Percentiles rank a stretch among this genome's conserved stretches.
These are phyloP conservation scores for Allophyes oxyacanthae DNA, from an alignment of 2,888 invertebrate species.

Conservation along the genomic window DNA sequence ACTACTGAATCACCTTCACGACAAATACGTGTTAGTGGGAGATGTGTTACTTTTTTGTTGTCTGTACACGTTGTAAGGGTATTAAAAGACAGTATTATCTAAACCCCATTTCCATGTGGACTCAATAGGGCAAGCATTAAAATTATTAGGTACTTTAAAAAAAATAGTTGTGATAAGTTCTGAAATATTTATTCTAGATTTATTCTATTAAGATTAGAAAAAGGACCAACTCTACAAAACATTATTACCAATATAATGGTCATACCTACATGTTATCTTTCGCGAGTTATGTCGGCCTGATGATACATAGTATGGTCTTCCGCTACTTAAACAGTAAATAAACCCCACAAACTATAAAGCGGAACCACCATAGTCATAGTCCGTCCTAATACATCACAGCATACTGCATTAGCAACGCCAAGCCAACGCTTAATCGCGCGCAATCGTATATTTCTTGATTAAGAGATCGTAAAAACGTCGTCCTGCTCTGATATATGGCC, in stretches of 20 bases:
- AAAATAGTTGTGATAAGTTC: no score
- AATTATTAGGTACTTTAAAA: no score
- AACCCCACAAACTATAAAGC: slow-evolving; percentile 16
- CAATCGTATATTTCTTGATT: slow-evolving; percentile 87
- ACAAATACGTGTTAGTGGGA: slow-evolving; percentile 66
- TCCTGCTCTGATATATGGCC: slow-evolving; percentile 78
- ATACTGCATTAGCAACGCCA: slow-evolving; percentile 84
- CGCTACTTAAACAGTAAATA: slow-evolving; percentile 10
- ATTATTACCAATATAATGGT: no score
- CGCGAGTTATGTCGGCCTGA: no score
- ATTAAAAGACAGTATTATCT: background rate
- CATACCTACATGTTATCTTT: no score
- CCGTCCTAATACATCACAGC: slow-evolving; percentile 65
- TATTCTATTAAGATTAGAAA: no score
- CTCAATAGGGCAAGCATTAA: no score
- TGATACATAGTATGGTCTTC: background rate
- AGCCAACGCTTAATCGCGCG: slow-evolving; percentile 79
- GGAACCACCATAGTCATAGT: slow-evolving; percentile 20
- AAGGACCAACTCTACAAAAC: no score
- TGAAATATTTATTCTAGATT: no score
- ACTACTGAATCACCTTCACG: slow-evolving; percentile 69
- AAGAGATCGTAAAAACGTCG: slow-evolving; percentile 86
- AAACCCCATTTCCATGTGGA: no score
- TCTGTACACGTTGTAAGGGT: slow-evolving; percentile 10
- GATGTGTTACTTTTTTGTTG: slow-evolving; percentile 41